Conservation (phyloP, 2,113 vertebrate species). For the Callipepla squamata region DNA sequence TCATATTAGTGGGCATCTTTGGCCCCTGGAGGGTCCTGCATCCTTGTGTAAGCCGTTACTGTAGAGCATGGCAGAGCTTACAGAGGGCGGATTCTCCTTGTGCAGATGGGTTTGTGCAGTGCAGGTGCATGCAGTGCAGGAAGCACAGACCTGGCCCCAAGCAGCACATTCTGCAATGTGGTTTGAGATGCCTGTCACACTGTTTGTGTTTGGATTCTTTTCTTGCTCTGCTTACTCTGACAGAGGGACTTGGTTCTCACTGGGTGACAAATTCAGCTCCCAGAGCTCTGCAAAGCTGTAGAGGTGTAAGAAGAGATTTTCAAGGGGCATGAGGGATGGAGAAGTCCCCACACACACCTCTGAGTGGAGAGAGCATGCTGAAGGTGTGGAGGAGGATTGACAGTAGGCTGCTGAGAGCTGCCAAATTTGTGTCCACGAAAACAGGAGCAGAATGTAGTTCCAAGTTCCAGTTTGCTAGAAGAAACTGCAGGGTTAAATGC, state of each 20-base stretch:
- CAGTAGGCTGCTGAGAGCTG: background rate
- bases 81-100: background rate
- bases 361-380: background rate
- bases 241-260: background rate
- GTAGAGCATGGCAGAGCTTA: background rate
- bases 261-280: background rate
- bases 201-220: background rate
- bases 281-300: background rate
- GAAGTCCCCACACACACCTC: rapidly evolving
- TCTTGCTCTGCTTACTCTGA: background rate
- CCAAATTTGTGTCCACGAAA: background rate
- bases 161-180: rapidly evolving
- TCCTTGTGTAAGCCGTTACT: background rate
- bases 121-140: rapidly evolving
- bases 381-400: background rate
- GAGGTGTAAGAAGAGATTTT: background rate
- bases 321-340: background rate
- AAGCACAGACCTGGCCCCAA: background rate
- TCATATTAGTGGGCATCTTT: background rate
- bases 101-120: background rate
- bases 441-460: background rate
- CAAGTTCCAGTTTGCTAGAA: background rate
- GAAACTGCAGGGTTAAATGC: background rate
- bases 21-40: background rate
- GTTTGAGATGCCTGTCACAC: background rate